Conservation (phyloP, 2,888 invertebrate species). For the Mesorhabditis sp. region DNA sequence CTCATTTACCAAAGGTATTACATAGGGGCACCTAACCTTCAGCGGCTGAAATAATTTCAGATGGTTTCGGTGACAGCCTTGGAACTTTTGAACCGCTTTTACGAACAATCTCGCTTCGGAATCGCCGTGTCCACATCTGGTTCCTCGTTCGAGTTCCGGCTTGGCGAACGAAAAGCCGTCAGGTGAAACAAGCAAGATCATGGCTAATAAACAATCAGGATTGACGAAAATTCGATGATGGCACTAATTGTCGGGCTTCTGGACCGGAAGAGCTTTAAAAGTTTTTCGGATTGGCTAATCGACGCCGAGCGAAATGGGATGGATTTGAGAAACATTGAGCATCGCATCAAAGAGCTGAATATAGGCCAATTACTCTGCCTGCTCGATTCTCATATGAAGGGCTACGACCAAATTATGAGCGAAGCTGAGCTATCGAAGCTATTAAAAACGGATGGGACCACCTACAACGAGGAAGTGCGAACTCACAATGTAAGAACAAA, state of each 20-base stretch:
- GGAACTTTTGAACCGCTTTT: background rate
- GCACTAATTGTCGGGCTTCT: constrained; percentile 4
- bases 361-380: background rate
- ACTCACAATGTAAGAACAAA: background rate
- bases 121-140: no score
- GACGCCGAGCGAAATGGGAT: background rate
- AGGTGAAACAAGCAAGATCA: background rate
- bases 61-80: background rate
- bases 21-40: background rate
- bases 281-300: background rate
- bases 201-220: background rate
- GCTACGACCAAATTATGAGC: background rate
- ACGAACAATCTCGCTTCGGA: background rate
- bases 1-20: background rate
- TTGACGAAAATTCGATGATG: background rate
- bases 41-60: background rate
- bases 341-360: background rate
- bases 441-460: no score
- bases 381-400: background rate
- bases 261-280: background rate
- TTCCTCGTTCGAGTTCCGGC: no score
- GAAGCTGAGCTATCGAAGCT: background rate
- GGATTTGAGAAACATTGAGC: background rate
- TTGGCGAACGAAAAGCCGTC: no score
- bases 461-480: background rate